Percentiles rank a stretch among this genome's conserved stretches.
Conservation (phyloP, 2,797 vertebrate genomes). For the Lates japonicus region DNA sequence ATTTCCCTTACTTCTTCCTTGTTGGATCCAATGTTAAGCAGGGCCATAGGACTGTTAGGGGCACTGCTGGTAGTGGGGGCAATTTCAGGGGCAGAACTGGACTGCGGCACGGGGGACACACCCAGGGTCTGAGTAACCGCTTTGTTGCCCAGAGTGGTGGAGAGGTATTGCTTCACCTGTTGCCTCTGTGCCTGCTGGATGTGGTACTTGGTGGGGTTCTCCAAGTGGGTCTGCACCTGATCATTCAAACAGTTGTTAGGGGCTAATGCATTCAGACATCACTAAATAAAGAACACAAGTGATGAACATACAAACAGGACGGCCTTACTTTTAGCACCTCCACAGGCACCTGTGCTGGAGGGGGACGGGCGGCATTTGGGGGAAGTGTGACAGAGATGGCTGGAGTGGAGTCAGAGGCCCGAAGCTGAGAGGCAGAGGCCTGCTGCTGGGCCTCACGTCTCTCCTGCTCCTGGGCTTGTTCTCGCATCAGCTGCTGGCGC, state of each 20-base stretch:
- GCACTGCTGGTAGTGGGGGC: slow-evolving; percentile 83
- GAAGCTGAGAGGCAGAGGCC: slow-evolving; percentile 85
- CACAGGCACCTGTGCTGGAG: slow-evolving; percentile 92
- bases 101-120: slow-evolving; percentile 81
- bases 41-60: slow-evolving; percentile 93
- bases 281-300: not conserved
- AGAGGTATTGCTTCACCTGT: slow-evolving; percentile 94
- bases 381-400: slow-evolving; percentile 90
- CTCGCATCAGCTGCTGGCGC: slow-evolving; percentile 94
- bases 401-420: slow-evolving; percentile 85
- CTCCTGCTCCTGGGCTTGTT: slow-evolving; percentile 94
- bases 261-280: too few species aligned
- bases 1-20: slow-evolving; percentile 90
- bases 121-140: slow-evolving; percentile 87
- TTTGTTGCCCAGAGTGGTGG: slow-evolving; percentile 90
- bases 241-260: slow-evolving; percentile 28
- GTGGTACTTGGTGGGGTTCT: slow-evolving; percentile 95
- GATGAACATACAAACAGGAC: not conserved
- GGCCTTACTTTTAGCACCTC: slow-evolving; percentile 92
- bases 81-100: slow-evolving; percentile 86
- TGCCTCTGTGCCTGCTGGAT: slow-evolving; percentile 94
- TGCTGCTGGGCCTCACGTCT: slow-evolving; percentile 89
- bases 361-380: slow-evolving; percentile 78
- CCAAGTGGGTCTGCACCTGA: slow-evolving; percentile 94
- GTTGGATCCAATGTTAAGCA: slow-evolving; percentile 92